Evolutionary conservation across 2,888 invertebrate genomes (phyloP).

Genomic region (Sarcophaga rosellei): DNA sequence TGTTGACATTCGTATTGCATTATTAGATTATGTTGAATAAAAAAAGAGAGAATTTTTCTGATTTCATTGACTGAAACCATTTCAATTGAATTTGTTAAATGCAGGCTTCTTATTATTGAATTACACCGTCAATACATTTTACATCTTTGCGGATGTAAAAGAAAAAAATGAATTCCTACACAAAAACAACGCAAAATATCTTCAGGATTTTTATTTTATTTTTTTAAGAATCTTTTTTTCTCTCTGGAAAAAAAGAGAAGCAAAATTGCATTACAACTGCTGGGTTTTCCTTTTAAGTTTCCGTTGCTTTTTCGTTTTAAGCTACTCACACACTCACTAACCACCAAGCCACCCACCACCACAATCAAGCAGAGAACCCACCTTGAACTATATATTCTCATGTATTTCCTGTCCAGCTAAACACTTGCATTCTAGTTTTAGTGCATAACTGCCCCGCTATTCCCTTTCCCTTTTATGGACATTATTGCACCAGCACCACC

Average conservation of each 20-base stretch:
- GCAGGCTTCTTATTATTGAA: neutral
- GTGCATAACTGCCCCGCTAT: neutral
- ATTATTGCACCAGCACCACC: neutral
- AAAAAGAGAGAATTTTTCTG: neutral
- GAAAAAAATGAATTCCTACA: neutral
- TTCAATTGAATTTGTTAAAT: neutral
- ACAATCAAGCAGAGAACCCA: neutral
- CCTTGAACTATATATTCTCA: neutral
- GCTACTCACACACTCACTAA: neutral
- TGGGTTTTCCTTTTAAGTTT: constrained; percentile 37
- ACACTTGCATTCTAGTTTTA: neutral
- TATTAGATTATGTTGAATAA: neutral
- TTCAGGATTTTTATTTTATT: neutral
- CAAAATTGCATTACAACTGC: constrained; percentile 26
- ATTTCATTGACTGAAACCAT: constrained; percentile 27
- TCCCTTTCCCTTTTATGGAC: neutral
- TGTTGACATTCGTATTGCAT: neutral
- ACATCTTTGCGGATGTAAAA: neutral
- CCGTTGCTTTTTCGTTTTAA: neutral
- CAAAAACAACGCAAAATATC: constrained; percentile 5
- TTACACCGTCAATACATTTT: neutral
- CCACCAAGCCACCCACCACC: too few species aligned
- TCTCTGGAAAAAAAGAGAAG: neutral
- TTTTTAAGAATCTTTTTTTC: neutral
- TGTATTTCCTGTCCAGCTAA: too few species aligned